Conservation (phyloP, 1,140 invertebrate genomes). For the Microplitis mediator region DNA sequence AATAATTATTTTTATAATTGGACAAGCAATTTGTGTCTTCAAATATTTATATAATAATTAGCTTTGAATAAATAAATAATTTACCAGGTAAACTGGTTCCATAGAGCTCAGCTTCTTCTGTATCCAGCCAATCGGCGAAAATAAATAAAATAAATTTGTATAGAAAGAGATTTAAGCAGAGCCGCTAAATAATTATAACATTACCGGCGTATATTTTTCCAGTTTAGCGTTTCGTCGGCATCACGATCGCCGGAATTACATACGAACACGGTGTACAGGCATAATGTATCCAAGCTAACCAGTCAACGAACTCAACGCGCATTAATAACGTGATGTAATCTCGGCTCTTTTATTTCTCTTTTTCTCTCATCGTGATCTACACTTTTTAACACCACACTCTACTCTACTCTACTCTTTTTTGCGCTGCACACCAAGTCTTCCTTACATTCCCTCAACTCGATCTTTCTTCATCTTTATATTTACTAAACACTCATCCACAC, state of each 20-base stretch:
- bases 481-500: no score
- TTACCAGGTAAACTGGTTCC: neutral
- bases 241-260: slow-evolving; percentile 32
- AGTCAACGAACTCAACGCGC: slow-evolving; percentile 39
- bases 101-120: neutral
- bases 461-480: neutral
- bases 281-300: slow-evolving; percentile 18
- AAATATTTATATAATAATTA: no score
- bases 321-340: slow-evolving; percentile 49
- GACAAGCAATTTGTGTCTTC: no score
- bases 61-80: no score
- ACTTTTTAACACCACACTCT: neutral
- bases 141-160: neutral
- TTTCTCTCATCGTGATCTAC: neutral
- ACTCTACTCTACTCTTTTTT: no score
- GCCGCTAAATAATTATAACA: no score
- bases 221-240: slow-evolving; percentile 12
- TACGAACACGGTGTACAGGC: slow-evolving; percentile 9
- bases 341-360: slow-evolving; percentile 15
- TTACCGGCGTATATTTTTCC: no score
- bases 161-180: no score
- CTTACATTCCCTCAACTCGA: neutral
- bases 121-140: neutral
- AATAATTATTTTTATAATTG: no score
- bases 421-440: neutral